Evolutionary conservation across 2,113 vertebrate genomes (phyloP), one percentile per base, ranked within the genome.

Genomic region (Leptobrachium ailaonicum): DNA sequence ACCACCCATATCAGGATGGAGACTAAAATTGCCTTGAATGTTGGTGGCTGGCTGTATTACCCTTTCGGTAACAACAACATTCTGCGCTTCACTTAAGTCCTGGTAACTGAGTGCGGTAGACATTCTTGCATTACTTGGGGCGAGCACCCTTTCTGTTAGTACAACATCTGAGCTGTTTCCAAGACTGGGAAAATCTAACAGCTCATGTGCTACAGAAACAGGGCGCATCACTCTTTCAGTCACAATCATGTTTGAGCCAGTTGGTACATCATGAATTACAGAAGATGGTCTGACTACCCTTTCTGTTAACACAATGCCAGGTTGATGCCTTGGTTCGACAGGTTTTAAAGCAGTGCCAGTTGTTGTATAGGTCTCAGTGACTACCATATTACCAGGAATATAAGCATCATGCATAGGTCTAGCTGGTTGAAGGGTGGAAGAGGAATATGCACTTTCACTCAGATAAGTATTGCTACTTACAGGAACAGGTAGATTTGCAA

Each of bases 21-120:
- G 87, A 75, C 88, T 91, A 11, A 93, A 87, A 83, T 88, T 91
- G 66, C 91, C 90, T 0, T 89, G 91, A 54, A 91, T 82, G 11
- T 88, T 89, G 0, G 88, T 85, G 64, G 90, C 9, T 10, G 93
- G 92, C 50, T 90, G 85, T 86, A 92, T 90, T 7, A 93, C 87
- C 62, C 92, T 91, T 88, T 94, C 93, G 0, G 92, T 93, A 54
- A 94, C 93, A 6, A 94, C 88, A 79, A 94, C 90, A 47, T 94
- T 94, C 0, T 92, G 91, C 13, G 88, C 86, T 1, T 94, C 91
- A 85, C 88, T 86, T 54, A 92, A 82, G 81, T 92, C 89, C 0
- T 89, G 85, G 75, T 92, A 90, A 68, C 87, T 93, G 54, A 94
- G 80, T 77, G 92, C 86, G 5, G 88, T 12, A 0, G 93, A 91